Percentiles rank a stretch among this genome's conserved stretches.
phyloP scores from a whole-genome alignment of 2,888 invertebrate species.

The Dynastes hyllus region DNA sequence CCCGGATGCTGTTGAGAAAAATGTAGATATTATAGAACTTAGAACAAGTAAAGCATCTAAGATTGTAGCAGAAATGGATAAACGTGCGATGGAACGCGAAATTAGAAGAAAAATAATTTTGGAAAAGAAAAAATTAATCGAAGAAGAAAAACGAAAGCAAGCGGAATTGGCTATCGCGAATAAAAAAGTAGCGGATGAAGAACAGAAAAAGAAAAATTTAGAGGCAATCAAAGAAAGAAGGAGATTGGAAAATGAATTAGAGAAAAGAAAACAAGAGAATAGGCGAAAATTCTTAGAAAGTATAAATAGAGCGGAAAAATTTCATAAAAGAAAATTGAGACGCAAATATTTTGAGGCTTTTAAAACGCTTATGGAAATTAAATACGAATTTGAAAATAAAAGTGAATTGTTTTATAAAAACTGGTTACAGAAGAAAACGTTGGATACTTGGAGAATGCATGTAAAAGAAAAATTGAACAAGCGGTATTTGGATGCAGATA shows the following conservation, averaged over 20 bases:
- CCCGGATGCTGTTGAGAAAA: conserved; percentile 68
- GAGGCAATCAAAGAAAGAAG: conserved; percentile 77
- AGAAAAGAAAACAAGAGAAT: conserved; percentile 75
- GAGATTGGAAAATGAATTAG: conserved; percentile 74
- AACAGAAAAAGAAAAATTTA: conserved; percentile 76
- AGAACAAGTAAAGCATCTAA: conserved; percentile 78
- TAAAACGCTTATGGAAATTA: conserved; percentile 65
- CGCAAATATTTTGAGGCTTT: conserved; percentile 67
- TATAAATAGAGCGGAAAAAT: conserved; percentile 69
- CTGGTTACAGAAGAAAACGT: conserved; percentile 58
- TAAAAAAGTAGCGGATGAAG: conserved; percentile 76
- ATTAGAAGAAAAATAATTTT: conserved; percentile 69
- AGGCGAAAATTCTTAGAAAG: conserved; percentile 70
- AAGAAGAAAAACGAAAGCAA: conserved; percentile 73
- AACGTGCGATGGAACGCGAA: conserved; percentile 79
- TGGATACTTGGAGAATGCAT: conserved; percentile 67
- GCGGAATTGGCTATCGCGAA: conserved; percentile 77
- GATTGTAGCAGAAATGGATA: conserved; percentile 83
- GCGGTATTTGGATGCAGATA: conserved; percentile 75
- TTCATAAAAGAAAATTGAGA: conserved; percentile 68
- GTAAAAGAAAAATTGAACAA: conserved; percentile 59
- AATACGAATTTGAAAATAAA: conserved; percentile 65
- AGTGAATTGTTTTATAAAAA: conserved; percentile 61
- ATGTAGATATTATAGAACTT: conserved; percentile 64
- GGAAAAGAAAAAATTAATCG: conserved; percentile 72